phyloP scores from a whole-genome alignment of 2,797 vertebrate genomes.

The Tapirus indicus region DNA sequence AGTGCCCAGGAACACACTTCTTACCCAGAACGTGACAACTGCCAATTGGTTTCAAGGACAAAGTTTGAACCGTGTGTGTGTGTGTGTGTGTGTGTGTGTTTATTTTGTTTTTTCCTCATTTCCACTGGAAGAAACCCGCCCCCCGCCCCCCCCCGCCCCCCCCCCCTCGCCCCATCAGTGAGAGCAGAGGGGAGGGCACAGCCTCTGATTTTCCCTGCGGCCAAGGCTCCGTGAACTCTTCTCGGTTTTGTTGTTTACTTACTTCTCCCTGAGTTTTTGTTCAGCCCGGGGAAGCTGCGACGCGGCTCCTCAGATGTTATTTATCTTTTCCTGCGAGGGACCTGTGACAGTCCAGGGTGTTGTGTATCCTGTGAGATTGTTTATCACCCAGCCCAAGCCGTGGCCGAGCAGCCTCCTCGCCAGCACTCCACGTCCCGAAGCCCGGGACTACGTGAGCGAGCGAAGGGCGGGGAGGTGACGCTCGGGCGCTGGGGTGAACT shows the following conservation, averaged over 20 bases:
- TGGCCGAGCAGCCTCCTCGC: background rate
- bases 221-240: background rate
- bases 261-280: conserved; percentile 34
- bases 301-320: conserved; percentile 77
- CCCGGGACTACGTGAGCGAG: conserved; percentile 54
- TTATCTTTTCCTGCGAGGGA: conserved; percentile 84
- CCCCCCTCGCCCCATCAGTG: background rate
- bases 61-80: background rate
- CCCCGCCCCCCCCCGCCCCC: background rate
- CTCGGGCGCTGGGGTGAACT: conserved; percentile 49
- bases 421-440: conserved; percentile 71
- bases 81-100: background rate
- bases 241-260: conserved; percentile 67
- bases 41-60: background rate
- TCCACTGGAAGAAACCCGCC: background rate
- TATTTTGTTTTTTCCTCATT: background rate
- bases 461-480: conserved; percentile 61
- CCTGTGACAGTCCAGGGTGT: conserved; percentile 74
- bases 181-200: background rate
- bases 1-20: background rate
- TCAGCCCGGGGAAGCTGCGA: conserved; percentile 60
- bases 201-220: background rate
- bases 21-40: background rate
- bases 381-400: conserved; percentile 70
- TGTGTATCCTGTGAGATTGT: conserved; percentile 68